These are phyloP conservation scores for Seriola aureovittata DNA, from an alignment of 2,113 vertebrate species.

Conservation along the genomic window DNA sequence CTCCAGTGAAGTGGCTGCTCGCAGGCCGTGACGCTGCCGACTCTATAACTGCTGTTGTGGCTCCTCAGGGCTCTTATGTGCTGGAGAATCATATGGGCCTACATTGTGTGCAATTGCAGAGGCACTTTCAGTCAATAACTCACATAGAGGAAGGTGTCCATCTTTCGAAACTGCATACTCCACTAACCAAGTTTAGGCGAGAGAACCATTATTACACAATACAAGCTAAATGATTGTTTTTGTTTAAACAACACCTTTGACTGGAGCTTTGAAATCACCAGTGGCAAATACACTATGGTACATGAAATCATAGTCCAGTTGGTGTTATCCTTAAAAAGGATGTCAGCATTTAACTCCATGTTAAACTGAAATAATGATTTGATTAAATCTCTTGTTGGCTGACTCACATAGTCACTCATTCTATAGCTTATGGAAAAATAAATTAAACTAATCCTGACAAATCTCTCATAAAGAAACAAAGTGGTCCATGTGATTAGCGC, in stretches of 20 bases:
- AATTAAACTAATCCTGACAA: neutral
- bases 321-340: too few species aligned
- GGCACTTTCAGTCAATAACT: conserved; percentile 61
- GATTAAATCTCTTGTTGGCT: neutral
- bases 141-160: conserved; percentile 15
- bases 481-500: conserved; percentile 21
- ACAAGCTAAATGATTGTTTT: neutral
- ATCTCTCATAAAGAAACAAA: neutral
- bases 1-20: conserved; percentile 75
- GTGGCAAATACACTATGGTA: neutral
- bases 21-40: conserved; percentile 55
- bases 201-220: conserved; percentile 1
- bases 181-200: conserved; percentile 8
- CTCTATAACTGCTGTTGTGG: conserved; percentile 67
- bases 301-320: neutral
- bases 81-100: conserved; percentile 68
- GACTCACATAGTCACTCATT: too few species aligned
- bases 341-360: neutral
- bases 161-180: conserved; percentile 31
- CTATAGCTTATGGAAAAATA: neutral
- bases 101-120: conserved; percentile 64
- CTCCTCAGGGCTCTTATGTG: conserved; percentile 61
- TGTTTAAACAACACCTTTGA: neutral
- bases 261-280: neutral
- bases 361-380: neutral